These are phyloP conservation scores for Cinclus mexicanus DNA, from an alignment of 2,113 vertebrate species.

Conservation along the genomic window DNA sequence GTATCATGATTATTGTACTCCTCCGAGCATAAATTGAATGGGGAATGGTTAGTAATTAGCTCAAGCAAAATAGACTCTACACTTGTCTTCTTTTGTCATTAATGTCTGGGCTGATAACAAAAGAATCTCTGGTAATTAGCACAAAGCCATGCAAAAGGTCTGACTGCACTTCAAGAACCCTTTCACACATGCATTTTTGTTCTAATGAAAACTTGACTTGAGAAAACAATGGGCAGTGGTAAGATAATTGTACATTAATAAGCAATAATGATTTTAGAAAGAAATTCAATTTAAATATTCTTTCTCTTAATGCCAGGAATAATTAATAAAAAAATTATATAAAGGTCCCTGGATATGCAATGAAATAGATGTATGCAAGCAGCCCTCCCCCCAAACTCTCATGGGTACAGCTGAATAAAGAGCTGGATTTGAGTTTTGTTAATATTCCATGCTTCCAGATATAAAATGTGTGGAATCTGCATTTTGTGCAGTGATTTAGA, in stretches of 20 bases:
- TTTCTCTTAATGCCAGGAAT: conserved; percentile 4
- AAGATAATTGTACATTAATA: conserved; percentile 40
- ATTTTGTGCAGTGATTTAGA: background rate
- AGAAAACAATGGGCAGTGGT: conserved; percentile 17
- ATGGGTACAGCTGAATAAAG: background rate
- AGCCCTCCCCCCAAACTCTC: background rate
- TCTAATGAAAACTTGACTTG: conserved; percentile 46
- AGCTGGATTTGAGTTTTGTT: background rate
- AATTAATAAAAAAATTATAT: conserved; percentile 33
- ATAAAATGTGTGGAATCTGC: background rate
- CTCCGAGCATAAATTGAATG: conserved; percentile 36
- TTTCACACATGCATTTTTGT: background rate
- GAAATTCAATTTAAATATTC: conserved; percentile 31
- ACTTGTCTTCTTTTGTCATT: conserved; percentile 65
- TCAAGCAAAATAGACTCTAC: conserved; percentile 52
- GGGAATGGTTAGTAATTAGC: conserved; percentile 55
- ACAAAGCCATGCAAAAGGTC: conserved; percentile 12
- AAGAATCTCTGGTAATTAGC: conserved; percentile 52
- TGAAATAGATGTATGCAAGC: background rate
- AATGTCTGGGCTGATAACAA: conserved; percentile 28
- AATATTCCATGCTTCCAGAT: background rate
- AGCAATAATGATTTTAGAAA: conserved; percentile 25
- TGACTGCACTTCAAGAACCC: background rate
- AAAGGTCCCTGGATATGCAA: background rate
- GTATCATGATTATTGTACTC: conserved; percentile 36